phyloP scores from a whole-genome alignment of 2,888 invertebrate genomes.

The Cryptus armator region DNA sequence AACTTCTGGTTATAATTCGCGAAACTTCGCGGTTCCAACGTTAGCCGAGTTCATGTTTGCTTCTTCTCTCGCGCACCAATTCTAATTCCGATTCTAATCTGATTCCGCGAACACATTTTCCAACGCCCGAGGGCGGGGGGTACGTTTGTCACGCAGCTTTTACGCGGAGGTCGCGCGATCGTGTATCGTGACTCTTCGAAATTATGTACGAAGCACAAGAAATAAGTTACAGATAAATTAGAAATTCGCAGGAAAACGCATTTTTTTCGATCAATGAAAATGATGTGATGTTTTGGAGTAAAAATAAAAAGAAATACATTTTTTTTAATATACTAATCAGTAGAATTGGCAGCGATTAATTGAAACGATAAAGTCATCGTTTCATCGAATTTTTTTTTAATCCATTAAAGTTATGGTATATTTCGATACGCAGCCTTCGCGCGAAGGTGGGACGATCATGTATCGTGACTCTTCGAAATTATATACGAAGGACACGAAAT shows the following conservation, averaged over 20 bases:
- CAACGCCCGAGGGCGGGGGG: not conserved
- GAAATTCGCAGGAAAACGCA: slow-evolving; percentile 62
- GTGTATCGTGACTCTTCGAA: not conserved
- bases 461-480: too few species aligned
- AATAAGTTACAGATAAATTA: not conserved
- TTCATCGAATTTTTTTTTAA: too few species aligned
- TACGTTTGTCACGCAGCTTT: slow-evolving; percentile 28
- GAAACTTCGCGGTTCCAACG: slow-evolving; percentile 2
- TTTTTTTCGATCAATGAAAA: slow-evolving; percentile 71
- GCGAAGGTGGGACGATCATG: too few species aligned
- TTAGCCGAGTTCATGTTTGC: not conserved
- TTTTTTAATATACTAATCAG: too few species aligned
- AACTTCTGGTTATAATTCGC: slow-evolving; percentile 4
- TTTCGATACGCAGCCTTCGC: too few species aligned
- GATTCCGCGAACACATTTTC: slow-evolving; percentile 44
- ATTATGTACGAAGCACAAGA: not conserved
- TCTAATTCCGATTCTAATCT: slow-evolving; percentile 62
- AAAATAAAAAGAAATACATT: too few species aligned
- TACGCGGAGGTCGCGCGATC: not conserved
- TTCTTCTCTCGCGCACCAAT: slow-evolving; percentile 41
- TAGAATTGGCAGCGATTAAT: too few species aligned
- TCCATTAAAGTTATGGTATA: too few species aligned
- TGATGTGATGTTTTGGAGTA: not conserved
- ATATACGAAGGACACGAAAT: too few species aligned
- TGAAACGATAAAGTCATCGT: too few species aligned